Percentiles rank a stretch among this genome's conserved stretches.
Conservation (phyloP, 2,797 vertebrate species). For the Gila robusta region DNA sequence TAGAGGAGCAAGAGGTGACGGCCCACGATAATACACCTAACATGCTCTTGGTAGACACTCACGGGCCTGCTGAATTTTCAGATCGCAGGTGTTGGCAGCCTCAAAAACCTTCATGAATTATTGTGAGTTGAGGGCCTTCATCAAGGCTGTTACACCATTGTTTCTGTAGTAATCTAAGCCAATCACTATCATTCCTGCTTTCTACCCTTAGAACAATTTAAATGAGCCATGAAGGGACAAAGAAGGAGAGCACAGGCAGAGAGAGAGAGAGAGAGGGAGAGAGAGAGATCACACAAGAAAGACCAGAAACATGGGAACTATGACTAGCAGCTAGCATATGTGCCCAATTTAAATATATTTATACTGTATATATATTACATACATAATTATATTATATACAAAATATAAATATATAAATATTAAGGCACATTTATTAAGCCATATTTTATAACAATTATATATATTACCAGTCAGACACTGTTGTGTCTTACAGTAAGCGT, state of each 20-base stretch:
- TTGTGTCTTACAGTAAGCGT: not conserved
- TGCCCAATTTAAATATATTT: not conserved
- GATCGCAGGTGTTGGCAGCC: constrained; percentile 19
- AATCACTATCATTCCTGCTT: not conserved
- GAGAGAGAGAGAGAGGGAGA: not conserved
- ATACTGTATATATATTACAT: not conserved
- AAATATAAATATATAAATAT: no score
- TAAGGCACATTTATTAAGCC: not conserved
- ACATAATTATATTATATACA: no score
- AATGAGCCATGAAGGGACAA: constrained; percentile 50
- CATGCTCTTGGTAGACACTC: constrained; percentile 17
- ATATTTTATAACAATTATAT: not conserved
- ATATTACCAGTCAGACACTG: not conserved
- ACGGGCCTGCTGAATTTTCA: constrained; percentile 35
- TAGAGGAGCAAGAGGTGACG: constrained; percentile 37
- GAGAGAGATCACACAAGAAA: not conserved
- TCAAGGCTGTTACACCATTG: constrained; percentile 10
- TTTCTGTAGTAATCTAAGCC: constrained; percentile 41
- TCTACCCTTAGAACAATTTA: constrained; percentile 45
- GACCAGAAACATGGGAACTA: not conserved
- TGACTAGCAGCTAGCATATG: not conserved
- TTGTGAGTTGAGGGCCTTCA: constrained; percentile 9
- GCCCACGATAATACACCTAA: constrained; percentile 5
- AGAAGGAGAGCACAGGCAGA: not conserved
- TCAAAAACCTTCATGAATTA: constrained; percentile 26